Conservation (phyloP, 2,113 vertebrate genomes). For the Stomatorhinus ivindoensis region DNA sequence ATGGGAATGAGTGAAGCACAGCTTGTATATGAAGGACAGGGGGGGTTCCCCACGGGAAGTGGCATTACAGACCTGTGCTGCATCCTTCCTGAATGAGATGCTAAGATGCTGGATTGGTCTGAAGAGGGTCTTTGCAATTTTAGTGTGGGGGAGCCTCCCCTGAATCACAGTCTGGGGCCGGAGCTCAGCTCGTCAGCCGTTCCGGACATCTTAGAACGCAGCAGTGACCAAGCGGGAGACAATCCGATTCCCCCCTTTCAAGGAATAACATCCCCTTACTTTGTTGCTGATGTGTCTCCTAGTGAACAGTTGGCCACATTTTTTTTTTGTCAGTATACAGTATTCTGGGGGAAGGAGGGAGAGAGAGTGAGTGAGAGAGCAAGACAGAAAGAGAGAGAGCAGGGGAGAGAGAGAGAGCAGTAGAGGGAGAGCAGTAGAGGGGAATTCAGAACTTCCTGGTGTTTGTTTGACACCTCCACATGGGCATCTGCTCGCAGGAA, state of each 20-base stretch:
- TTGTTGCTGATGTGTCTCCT: neutral
- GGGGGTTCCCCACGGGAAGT: neutral
- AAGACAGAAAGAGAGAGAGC: no score
- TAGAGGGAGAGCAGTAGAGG: neutral
- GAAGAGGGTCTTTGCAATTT: neutral
- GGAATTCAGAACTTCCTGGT: neutral
- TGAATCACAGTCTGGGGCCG: neutral
- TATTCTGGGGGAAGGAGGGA: neutral
- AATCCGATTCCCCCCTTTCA: neutral
- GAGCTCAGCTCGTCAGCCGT: neutral
- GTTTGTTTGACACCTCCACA: neutral
- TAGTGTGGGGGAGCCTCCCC: neutral
- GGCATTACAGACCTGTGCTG: neutral
- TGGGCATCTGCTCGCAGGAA: slow-evolving; percentile 31
- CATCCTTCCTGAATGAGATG: neutral
- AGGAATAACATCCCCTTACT: neutral
- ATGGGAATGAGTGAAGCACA: neutral
- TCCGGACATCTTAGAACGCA: neutral
- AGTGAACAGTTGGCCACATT: neutral
- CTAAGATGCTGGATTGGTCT: neutral
- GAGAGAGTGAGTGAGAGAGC: neutral
- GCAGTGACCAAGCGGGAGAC: neutral
- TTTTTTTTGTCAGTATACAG: neutral
- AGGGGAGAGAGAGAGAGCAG: no score
- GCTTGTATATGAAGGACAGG: neutral